Evolutionary conservation across 1,140 invertebrate genomes (phyloP).

Genomic region (Liolophura sinensis): DNA sequence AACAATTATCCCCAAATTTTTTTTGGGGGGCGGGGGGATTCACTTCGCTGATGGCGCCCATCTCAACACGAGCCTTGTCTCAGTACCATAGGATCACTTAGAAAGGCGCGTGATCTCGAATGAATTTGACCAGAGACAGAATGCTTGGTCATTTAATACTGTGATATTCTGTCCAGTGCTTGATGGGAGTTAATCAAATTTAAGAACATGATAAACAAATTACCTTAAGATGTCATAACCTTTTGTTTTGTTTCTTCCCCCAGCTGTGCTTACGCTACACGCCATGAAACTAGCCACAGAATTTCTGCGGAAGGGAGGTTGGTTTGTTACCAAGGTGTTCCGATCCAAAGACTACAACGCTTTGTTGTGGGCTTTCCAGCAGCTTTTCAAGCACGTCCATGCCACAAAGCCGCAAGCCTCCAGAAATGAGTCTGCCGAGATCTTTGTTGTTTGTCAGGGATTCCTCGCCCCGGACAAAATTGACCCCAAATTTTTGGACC

Average conservation of each 20-base stretch:
- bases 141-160: no score
- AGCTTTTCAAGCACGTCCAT: constrained; percentile 85
- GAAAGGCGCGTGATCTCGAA: no score
- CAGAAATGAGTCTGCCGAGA: constrained; percentile 97
- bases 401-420: constrained; percentile 99
- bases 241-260: constrained; percentile 19
- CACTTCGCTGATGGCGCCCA: no score
- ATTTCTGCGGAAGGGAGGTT: constrained; percentile 90
- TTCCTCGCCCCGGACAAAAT: constrained; percentile 93
- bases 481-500: constrained; percentile 91
- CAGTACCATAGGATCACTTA: no score
- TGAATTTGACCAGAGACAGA: no score
- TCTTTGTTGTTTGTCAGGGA: constrained; percentile 97
- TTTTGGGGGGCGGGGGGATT: no score
- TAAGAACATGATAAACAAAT: no score
- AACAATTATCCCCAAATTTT: no score
- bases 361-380: constrained; percentile 93
- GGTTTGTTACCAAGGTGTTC: constrained; percentile 99
- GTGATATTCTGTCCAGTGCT: no score
- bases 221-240: no score
- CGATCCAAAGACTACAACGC: constrained; percentile 97
- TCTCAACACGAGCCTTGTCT: no score
- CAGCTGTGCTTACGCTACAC: constrained; percentile 81
- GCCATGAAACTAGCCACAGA: constrained; percentile 92
- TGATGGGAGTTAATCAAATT: no score